These are phyloP conservation scores for Cranoglanis bouderius DNA, from an alignment of 2,113 vertebrate species.

Conservation along the genomic window DNA sequence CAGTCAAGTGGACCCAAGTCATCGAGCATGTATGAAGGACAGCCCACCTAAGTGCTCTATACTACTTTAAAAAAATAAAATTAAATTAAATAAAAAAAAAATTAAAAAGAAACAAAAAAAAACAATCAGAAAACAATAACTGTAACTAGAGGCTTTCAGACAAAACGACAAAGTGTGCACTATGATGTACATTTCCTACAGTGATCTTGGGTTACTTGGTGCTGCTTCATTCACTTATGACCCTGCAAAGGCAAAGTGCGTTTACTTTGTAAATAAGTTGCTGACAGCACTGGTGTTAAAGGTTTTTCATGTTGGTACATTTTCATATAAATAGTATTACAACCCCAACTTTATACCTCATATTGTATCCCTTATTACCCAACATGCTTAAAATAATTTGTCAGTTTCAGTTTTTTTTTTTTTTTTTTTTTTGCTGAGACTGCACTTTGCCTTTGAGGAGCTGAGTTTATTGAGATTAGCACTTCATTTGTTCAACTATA, in stretches of 20 bases:
- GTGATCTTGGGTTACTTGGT: conserved; percentile 6
- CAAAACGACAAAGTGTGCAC: not conserved
- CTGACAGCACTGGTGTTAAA: conserved; percentile 6
- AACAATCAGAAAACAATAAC: not conserved
- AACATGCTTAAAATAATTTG: not conserved
- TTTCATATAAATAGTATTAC: conserved; percentile 32
- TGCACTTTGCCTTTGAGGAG: conserved; percentile 20
- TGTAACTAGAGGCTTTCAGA: conserved; percentile 5
- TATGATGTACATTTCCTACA: conserved; percentile 7
- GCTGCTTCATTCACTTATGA: not conserved
- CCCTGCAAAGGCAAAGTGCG: conserved; percentile 24
- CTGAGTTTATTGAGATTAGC: conserved; percentile 14
- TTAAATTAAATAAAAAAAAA: not conserved
- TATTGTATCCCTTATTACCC: not conserved
- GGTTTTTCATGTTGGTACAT: conserved; percentile 13
- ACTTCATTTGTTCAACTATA: conserved; percentile 17
- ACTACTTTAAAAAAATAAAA: not conserved
- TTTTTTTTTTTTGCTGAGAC: not conserved
- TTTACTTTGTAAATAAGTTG: conserved; percentile 17
- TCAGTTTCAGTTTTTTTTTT: not conserved
- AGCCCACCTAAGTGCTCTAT: conserved; percentile 36
- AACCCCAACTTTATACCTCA: conserved; percentile 18
- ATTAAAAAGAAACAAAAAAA: not conserved
- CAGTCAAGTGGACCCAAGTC: conserved; percentile 52
- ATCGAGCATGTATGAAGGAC: conserved; percentile 34